Base-by-base conservation (phyloP, 2,888 invertebrate species). In the Eristalis arbustorum region DNA sequence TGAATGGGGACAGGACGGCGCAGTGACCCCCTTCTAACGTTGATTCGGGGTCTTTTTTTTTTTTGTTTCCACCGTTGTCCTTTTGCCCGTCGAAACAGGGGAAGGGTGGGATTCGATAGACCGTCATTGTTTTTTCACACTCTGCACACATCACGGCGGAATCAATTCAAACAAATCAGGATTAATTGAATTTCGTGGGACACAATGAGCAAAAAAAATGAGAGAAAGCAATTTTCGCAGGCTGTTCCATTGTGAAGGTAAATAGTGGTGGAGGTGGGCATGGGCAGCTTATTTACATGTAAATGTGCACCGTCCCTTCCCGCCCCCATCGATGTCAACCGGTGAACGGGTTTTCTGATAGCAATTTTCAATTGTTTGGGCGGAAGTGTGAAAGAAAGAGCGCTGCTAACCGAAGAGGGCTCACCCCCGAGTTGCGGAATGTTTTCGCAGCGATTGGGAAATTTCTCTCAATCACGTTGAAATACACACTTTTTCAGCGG, bases 391-490 rank as follows among this genome's bases (percentile, higher is more conserved):
- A 68, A 73, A 42, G 67, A 37, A 56, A 62, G 34, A 10, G 13
- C 5, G 37, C 28, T 40, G 28, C 18, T 5, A 28, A 22, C 56
- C 49, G 13, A 18, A 61, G 49, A 67, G 37, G 68, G 68, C 4
- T 1, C 59, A 68, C 67, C 31, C 74, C 72, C 22, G 57, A 82
- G 67, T 71, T 82, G 77, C 34, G 83, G 77, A 57, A 77, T 83
- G 83, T 89, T 88, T 88, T 87, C 83, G 85, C 88, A 89, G 80
- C 89, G 89, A 89, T 89, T 88, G 89, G 89, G 89, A 90, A 89
- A 90, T 90, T 89, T 88, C 89, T 88, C 88, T 89, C 88, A 89
- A 89, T 89, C 88, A 88, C 89, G 89, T 89, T 89, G 90, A 89
- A 89, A 68, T 77, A 77, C 71, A 73, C 74, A 73, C 74, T 59